These are phyloP conservation scores for Arbacia lixula DNA, from an alignment of 53 echinoderm and acorn worm genomes.

Conservation along the genomic window DNA sequence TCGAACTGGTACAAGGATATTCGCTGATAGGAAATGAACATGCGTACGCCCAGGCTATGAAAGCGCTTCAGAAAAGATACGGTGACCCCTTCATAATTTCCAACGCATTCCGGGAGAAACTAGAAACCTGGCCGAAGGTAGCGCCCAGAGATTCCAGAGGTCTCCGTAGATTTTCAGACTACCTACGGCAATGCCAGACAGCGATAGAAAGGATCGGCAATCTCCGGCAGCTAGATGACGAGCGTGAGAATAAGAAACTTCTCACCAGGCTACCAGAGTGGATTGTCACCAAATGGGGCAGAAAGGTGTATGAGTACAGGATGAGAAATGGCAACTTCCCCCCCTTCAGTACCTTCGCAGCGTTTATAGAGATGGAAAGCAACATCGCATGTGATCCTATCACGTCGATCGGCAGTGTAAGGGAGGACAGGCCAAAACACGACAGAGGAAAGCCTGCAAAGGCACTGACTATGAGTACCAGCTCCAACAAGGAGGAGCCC, in stretches of 20 bases:
- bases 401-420: not conserved
- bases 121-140: conserved; percentile 51
- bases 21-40: not conserved
- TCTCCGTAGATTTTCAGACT: conserved; percentile 28
- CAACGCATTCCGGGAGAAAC: conserved; percentile 53
- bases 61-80: conserved; percentile 18
- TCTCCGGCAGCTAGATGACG: conserved; percentile 33
- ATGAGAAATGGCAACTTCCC: not conserved
- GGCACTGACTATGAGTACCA: not conserved
- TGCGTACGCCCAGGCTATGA: conserved; percentile 41
- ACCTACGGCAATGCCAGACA: conserved; percentile 42
- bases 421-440: not conserved
- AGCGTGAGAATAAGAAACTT: conserved; percentile 50
- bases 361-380: not conserved
- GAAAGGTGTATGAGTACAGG: not conserved
- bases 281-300: conserved; percentile 49
- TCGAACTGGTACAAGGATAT: not conserved
- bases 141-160: conserved; percentile 18
- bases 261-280: conserved; percentile 51
- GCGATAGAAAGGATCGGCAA: conserved; percentile 3
- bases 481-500: not conserved
- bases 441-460: not conserved
- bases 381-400: conserved; percentile 11
- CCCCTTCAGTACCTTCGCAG: not conserved
- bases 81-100: conserved; percentile 49